Percentiles rank a stretch among this genome's conserved stretches.
Conservation (phyloP, 2,113 vertebrate species). For the Lepisosteus oculatus region DNA sequence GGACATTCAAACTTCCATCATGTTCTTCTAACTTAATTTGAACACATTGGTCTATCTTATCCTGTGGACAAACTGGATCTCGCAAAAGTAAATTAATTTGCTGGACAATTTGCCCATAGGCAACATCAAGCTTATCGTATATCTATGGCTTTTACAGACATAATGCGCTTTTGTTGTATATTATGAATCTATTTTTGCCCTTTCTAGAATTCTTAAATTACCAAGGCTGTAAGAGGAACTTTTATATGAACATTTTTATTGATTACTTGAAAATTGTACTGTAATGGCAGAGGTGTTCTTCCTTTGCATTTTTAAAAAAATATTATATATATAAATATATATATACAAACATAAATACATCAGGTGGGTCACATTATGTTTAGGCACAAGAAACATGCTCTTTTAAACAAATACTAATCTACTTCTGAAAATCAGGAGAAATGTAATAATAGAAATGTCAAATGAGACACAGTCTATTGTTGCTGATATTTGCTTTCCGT, state of each 20-base stretch:
- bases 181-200: not conserved
- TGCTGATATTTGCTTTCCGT: constrained; percentile 31
- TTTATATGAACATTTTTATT: too few species aligned
- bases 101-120: constrained; percentile 5
- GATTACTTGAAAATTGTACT: too few species aligned
- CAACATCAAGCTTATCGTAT: not conserved
- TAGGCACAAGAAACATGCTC: not conserved
- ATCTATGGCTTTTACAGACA: not conserved
- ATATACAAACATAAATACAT: too few species aligned
- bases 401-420: constrained; percentile 33
- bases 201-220: not conserved
- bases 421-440: constrained; percentile 23
- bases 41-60: too few species aligned
- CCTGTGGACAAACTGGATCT: too few species aligned
- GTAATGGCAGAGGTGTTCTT: too few species aligned
- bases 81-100: constrained; percentile 14
- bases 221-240: too few species aligned
- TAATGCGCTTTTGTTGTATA: not conserved
- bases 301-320: too few species aligned
- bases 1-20: too few species aligned
- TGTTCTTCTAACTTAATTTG: too few species aligned
- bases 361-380: too few species aligned
- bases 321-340: too few species aligned
- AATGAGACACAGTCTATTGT: constrained; percentile 29
- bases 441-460: constrained; percentile 41